Base-by-base conservation (phyloP, 2,888 invertebrate genomes). In the Erpobdella octoculata region DNA sequence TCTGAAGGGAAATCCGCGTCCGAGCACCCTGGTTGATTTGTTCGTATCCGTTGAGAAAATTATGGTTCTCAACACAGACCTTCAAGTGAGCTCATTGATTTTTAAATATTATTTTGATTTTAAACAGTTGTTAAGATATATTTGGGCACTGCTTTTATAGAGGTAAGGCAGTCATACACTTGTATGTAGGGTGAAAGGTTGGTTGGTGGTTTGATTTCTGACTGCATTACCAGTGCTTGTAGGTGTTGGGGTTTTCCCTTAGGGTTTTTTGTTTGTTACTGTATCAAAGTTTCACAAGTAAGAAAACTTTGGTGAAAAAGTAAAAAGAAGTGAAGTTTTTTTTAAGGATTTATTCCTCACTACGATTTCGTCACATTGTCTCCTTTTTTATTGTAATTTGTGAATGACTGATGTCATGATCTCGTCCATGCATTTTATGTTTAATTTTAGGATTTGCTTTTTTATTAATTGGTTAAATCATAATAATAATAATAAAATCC, bases 41-140 rank as follows among this genome's bases (percentile, higher is more conserved):
- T 99, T 99, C 86, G 97, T 99, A 81, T 98, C 98, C 33, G 98
- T 97, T 3, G 98, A 99, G 84, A 99, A 99, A 85, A 98, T 99
- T 77, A 99, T 99, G 98, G 98, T 99, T 73, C 87, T 99, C 75
- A 98, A 98, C 83, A 98, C 98, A 4, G 97, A 98, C 84, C 86
- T 98, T 70, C 97, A 98, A 85, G 88, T 88, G 75, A 71, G 72
- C 62, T 9, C 2, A 21, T 41, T 28, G 12, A 35, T 31, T 31
- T 28, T 21, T 8, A 64, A 35, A 9, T 21, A 36, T 64, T 25
- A 33, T 4, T 6, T 21, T 58, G 58, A 28, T 58, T 21, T 58
- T 21, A 12, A 41, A 41, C 12, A 41, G 46, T 15, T 41, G 12
- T 41, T 15, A 41, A 12, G 46, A n/a, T 41, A n/a, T 41, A 41